phyloP scores from a whole-genome alignment of 1,140 invertebrate genomes.

The Cydia fagiglandana region DNA sequence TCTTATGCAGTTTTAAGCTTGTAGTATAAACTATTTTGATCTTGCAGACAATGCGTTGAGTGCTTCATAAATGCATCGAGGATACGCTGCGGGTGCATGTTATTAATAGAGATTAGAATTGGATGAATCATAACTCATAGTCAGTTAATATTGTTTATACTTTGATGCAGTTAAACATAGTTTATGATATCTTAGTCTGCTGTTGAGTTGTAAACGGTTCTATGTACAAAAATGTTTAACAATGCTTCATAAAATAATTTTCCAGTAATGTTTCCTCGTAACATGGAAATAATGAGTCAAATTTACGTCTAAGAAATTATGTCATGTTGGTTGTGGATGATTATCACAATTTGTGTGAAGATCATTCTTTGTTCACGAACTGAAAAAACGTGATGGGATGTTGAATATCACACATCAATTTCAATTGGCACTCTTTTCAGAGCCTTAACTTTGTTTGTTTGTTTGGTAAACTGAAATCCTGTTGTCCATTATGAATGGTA shows the following conservation, averaged over 20 bases:
- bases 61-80: slow-evolving; percentile 26
- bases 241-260: slow-evolving; percentile 30
- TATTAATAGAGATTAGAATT: slow-evolving; percentile 28
- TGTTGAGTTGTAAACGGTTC: background rate
- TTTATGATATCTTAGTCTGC: background rate
- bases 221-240: background rate
- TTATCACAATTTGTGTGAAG: slow-evolving; percentile 25
- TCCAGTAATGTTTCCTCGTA: background rate
- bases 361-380: slow-evolving; percentile 16
- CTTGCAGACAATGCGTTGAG: slow-evolving; percentile 16
- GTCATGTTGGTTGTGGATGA: slow-evolving; percentile 2
- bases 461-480: slow-evolving; percentile 1
- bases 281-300: slow-evolving; percentile 9
- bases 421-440: slow-evolving; percentile 18
- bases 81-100: background rate
- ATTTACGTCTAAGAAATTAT: slow-evolving; percentile 5
- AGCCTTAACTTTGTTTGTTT: slow-evolving; percentile 2
- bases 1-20: slow-evolving; percentile 19
- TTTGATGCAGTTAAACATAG: background rate
- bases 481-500: background rate
- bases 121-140: slow-evolving; percentile 21
- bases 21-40: slow-evolving; percentile 13
- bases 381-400: slow-evolving; percentile 23
- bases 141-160: slow-evolving; percentile 9
- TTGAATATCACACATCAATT: background rate